Evolutionary conservation across 2,113 vertebrate species (phyloP), one percentile per base, ranked within the genome.

Genomic region (Mirounga angustirostris): DNA sequence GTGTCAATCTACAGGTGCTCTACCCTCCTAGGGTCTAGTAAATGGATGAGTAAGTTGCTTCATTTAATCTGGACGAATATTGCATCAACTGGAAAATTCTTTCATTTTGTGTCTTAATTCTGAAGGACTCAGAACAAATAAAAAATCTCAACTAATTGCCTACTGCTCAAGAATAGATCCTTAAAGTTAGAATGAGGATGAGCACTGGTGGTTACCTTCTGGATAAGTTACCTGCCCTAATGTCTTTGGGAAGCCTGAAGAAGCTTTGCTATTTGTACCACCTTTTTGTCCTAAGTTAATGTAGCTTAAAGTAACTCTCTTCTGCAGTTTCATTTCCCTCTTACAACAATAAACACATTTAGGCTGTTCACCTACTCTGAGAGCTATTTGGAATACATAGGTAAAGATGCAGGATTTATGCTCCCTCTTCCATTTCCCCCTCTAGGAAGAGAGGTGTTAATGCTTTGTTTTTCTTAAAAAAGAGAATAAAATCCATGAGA

Each of bases 381-480:
- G 90, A 88, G 54, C 14, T 61, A 13, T n/a, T 95, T 76, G 22
- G 11, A 86, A 89, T 16, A 79, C 12, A 67, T 22, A n/a, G 26
- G 19, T 91, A 71, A 93, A 73, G 40, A 54, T 93, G 10, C 28
- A 86, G 26, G 40, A 43, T 82, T 91, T 65, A 89, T 73, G 19
- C 1, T 30, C 24, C 50, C 65, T 4, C 0, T 33, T 1, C 46
- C 30, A 71, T 52, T 0, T 2, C 19, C 18, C 13, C 8, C 15
- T 2, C 52, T 1, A 43, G 22, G 18, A 91, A 79, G 33, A 95
- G 50, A 61, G 9, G 26, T 76, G 16, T 36, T 80, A 91, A 80
- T 91, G 36, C 8, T 89, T 95, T 63, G 63, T 65, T 92, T 87
- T 97, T 79, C 18, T 96, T 73, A 4, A 73, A 65, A 87, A 73